These are phyloP conservation scores for Lasioglossum albipes DNA, from an alignment of 1,140 invertebrate genomes.

Conservation along the genomic window DNA sequence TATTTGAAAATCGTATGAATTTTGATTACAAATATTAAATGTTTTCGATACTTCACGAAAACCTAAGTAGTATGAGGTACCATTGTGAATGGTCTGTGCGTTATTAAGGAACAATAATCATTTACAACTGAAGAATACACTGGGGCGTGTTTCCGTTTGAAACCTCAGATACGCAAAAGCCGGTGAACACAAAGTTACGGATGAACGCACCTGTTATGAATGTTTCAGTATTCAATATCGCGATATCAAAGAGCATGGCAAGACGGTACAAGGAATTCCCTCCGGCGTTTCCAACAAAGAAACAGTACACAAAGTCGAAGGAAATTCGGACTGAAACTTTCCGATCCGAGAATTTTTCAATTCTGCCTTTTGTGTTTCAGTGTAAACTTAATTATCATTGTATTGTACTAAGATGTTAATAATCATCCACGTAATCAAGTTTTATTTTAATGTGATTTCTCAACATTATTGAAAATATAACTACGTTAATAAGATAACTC, in stretches of 20 bases:
- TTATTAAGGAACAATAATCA: conserved; percentile 12
- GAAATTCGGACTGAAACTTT: conserved; percentile 50
- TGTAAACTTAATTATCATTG: neutral
- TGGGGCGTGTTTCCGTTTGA: conserved; percentile 53
- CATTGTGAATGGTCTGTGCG: too few relatives aligned
- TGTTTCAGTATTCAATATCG: conserved; percentile 65
- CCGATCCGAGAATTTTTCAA: conserved; percentile 37
- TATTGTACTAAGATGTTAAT: neutral
- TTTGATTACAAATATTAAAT: too few relatives aligned
- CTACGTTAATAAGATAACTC: too few relatives aligned
- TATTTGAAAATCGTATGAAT: too few relatives aligned
- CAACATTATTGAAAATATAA: too few relatives aligned
- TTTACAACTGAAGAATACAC: conserved; percentile 12
- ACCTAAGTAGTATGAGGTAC: too few relatives aligned
- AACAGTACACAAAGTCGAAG: conserved; percentile 51
- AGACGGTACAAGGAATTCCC: conserved; percentile 58
- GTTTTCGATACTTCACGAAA: neutral
- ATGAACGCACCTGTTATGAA: conserved; percentile 65
- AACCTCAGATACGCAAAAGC: conserved; percentile 54
- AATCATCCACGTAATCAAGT: too few relatives aligned
- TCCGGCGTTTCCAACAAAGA: conserved; percentile 54
- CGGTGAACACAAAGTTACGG: conserved; percentile 56
- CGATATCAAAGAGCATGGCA: conserved; percentile 64
- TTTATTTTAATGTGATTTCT: too few relatives aligned
- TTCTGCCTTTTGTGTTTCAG: neutral